A percentile compares a stretch with the other conserved stretches of the same genome.
phyloP scores from a whole-genome alignment of 2,797 vertebrate species.

The Eulemur rubriventer region DNA sequence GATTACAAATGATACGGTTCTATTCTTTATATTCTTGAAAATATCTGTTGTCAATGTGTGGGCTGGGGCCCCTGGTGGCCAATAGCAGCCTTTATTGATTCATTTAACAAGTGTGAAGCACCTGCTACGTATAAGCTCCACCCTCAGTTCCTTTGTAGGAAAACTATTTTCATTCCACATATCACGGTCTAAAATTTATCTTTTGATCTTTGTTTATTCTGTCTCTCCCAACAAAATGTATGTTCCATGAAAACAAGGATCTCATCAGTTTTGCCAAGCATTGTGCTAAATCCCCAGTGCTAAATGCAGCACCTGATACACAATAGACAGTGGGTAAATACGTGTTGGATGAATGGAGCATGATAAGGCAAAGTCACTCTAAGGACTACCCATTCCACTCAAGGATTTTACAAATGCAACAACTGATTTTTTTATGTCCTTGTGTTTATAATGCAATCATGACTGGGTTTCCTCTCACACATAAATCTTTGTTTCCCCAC shows the following conservation, averaged over 20 bases:
- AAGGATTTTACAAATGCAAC: conserved; percentile 5
- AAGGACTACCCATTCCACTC: not conserved
- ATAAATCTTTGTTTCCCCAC: not conserved
- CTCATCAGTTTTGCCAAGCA: not conserved
- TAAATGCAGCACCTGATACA: not conserved
- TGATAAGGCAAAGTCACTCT: not conserved
- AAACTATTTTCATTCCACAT: conserved; percentile 32
- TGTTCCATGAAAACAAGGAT: not conserved
- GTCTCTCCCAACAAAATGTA: conserved; percentile 25
- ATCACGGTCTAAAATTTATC: not conserved
- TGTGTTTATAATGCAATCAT: not conserved
- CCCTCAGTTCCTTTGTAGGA: not conserved
- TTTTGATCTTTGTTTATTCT: not conserved
- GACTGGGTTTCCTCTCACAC: not conserved
- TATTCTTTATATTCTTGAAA: not conserved
- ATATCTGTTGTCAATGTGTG: not conserved
- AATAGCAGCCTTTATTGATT: not conserved
- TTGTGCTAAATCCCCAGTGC: not conserved
- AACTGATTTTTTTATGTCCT: not conserved
- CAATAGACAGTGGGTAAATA: not conserved
- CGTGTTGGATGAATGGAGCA: not conserved
- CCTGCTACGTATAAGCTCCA: not conserved
- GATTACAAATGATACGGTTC: not conserved
- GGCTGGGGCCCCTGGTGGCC: not conserved
- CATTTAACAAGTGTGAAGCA: not conserved